Evolutionary conservation across 2,113 vertebrate genomes (phyloP).

Genomic region (Rhinolophus ferrumequinum): DNA sequence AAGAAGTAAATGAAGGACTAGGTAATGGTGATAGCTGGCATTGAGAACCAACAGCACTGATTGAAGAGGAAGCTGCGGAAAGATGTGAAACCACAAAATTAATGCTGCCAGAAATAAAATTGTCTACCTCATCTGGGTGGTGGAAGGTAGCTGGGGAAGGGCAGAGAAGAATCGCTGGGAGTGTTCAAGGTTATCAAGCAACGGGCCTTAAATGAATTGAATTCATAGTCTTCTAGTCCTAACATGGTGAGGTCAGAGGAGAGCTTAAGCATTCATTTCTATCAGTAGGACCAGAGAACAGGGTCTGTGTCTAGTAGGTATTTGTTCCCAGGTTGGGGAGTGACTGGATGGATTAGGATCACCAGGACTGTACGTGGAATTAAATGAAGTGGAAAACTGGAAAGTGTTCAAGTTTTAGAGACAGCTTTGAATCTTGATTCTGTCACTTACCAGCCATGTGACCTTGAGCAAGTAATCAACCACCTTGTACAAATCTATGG

Average conservation of each 20-base stretch:
- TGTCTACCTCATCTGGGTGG: not conserved
- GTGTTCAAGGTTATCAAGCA: not conserved
- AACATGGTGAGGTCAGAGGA: not conserved
- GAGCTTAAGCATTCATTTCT: not conserved
- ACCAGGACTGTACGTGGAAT: not conserved
- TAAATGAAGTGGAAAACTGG: not conserved
- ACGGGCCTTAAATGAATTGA: not conserved
- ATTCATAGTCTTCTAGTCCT: not conserved
- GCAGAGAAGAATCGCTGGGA: not conserved
- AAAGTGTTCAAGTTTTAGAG: not conserved
- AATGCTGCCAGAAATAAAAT: not conserved
- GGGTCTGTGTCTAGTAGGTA: not conserved
- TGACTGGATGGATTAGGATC: not conserved
- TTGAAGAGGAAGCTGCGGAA: not conserved
- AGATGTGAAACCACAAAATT: not conserved
- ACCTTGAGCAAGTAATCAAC: not conserved
- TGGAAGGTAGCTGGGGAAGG: not conserved
- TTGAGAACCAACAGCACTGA: not conserved
- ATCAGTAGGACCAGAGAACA: not conserved
- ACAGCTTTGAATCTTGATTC: not conserved
- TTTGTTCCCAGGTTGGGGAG: not conserved
- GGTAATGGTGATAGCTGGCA: not conserved
- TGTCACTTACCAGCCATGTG: not conserved
- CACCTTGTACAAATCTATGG: not conserved
- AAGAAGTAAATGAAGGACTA: not conserved